Conservation (phyloP, 2,113 vertebrate genomes). For the Burhinus oedicnemus region DNA sequence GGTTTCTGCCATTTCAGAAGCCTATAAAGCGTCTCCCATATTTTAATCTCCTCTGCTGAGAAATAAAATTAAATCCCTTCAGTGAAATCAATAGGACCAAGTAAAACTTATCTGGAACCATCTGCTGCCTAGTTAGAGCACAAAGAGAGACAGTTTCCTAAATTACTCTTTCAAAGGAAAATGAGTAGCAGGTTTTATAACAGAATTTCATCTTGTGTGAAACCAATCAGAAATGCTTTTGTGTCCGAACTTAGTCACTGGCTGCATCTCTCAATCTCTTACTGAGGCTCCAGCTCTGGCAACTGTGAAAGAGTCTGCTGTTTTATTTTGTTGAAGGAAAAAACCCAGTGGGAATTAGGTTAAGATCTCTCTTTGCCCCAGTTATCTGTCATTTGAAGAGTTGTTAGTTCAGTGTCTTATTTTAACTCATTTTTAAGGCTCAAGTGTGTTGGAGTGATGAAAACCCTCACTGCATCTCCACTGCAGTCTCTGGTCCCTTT, state of each 20-base stretch:
- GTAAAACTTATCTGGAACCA: slow-evolving; percentile 46
- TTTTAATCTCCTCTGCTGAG: slow-evolving; percentile 33
- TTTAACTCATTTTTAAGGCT: slow-evolving; percentile 15
- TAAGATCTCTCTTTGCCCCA: neutral
- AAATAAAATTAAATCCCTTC: slow-evolving; percentile 39
- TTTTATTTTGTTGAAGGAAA: neutral
- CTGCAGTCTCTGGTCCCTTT: neutral
- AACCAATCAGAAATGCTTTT: slow-evolving; percentile 43
- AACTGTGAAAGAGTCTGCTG: slow-evolving; percentile 12
- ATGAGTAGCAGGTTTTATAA: slow-evolving; percentile 30
- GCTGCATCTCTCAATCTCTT: neutral
- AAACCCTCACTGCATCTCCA: neutral
- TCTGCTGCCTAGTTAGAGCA: slow-evolving; percentile 43
- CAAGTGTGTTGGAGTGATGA: neutral
- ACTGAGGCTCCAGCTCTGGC: neutral
- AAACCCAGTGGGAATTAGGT: neutral
- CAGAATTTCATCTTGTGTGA: neutral
- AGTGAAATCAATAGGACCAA: slow-evolving; percentile 37
- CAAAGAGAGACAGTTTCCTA: slow-evolving; percentile 43
- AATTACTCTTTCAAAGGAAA: slow-evolving; percentile 45
- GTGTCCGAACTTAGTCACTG: neutral
- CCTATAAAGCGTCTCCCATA: neutral
- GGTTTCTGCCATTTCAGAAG: neutral
- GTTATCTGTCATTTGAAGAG: neutral
- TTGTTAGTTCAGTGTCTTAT: neutral